Base-by-base conservation (phyloP, 1,140 invertebrate genomes). In the Drosophila guanche region DNA sequence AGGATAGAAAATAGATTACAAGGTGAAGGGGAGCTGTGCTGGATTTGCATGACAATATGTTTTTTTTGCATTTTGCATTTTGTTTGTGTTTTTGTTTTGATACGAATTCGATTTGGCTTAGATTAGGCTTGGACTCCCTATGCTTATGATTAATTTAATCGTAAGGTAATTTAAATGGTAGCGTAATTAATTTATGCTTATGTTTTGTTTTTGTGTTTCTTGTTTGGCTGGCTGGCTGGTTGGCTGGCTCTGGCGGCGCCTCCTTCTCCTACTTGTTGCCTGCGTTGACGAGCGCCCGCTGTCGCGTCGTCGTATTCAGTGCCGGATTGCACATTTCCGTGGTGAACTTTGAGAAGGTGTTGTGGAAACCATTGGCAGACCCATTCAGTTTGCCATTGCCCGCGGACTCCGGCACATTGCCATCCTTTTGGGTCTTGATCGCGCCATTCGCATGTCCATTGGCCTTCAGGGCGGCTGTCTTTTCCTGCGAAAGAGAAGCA, bases 71-170 rank as follows among this genome's bases (percentile, higher is more conserved):
- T 60, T 53, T 41, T 58, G 47, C 37, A 20, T 51, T 22, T 41
- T 40, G 22, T 20, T 72, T 42, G 45, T 79, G 46, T 57, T 67
- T 61, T 76, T 29, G 48, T 60, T 50, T 58, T 66, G 40, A 27
- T 58, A 46, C 72, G 73, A 76, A 70, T 61, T 60, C 47, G 76
- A 65, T 84, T 84, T 84, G 55, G 76, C 81, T 85, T 85, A 85
- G 67, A 88, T 81, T 86, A 85, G 46, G 78, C 81, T 85, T 85
- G 68, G 65, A 70, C 81, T 86, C 81, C 83, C 81, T 85, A 85
- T 81, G 63, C 81, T 88, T 85, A 85, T 51, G 69, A 47, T 67
- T 86, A 86, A 67, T 77, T 86, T 77, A 85, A 85, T 56, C 62
- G 60, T 84, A 84, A 55, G 66, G 71, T 85, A 76, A 74, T 80